These are phyloP conservation scores for Eulithis prunata DNA, from an alignment of 2,888 invertebrate species.

Conservation along the genomic window DNA sequence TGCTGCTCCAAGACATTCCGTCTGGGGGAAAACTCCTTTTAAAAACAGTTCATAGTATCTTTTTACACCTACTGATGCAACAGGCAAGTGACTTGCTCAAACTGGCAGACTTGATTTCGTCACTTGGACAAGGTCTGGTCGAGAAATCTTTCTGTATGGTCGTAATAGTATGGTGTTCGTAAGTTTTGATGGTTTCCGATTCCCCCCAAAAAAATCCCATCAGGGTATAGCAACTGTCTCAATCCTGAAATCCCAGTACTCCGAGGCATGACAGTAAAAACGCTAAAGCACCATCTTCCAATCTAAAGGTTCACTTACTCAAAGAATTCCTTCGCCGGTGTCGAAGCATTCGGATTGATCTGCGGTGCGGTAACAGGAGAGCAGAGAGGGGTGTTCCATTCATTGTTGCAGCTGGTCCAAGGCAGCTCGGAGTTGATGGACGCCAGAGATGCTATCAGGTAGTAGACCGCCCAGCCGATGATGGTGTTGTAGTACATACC, in stretches of 20 bases:
- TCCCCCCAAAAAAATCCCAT: not conserved
- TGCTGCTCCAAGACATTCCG: constrained; percentile 94
- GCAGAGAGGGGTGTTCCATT: constrained; percentile 93
- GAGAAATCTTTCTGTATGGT: no score
- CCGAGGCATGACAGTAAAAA: no score
- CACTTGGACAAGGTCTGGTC: no score
- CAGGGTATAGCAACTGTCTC: no score
- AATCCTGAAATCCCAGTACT: no score
- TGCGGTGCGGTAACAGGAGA: constrained; percentile 85
- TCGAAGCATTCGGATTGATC: constrained; percentile 85
- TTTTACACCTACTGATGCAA: not conserved
- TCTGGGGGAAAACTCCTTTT: constrained; percentile 74
- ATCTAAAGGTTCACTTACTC: constrained; percentile 84
- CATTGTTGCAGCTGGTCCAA: constrained; percentile 94
- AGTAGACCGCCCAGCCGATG: constrained; percentile 98
- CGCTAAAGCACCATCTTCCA: no score
- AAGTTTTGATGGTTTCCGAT: not conserved
- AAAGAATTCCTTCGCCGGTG: constrained; percentile 95
- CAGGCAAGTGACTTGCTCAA: not conserved
- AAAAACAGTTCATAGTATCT: not conserved
- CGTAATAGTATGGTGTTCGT: no score
- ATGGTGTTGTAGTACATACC: constrained; percentile 99
- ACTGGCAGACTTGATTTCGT: no score
- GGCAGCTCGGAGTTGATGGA: constrained; percentile 92
- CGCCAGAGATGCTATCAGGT: constrained; percentile 92